Percentiles rank a stretch among this genome's conserved stretches.
Evolutionary conservation across 2,113 vertebrate genomes (phyloP).

Genomic region (Nicator chloris): DNA sequence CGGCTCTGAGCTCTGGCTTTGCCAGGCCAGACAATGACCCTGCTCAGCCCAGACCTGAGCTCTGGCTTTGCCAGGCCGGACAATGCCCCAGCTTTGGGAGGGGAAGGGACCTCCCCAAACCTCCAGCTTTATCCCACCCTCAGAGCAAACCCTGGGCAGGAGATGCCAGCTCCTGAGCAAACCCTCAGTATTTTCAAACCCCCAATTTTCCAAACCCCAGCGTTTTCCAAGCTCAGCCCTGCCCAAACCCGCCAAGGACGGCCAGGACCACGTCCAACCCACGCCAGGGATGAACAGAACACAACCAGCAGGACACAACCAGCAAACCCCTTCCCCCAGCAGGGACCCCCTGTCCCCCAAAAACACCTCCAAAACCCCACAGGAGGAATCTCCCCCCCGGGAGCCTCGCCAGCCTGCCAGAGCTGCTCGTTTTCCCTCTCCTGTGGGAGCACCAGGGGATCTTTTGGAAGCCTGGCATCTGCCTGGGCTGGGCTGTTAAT

Average conservation of each 20-base stretch:
- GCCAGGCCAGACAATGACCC: too few species aligned
- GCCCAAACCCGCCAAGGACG: accelerated
- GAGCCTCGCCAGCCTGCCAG: background rate
- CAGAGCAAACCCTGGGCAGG: background rate
- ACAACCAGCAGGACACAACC: background rate
- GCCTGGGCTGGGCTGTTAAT: slow-evolving; percentile 5
- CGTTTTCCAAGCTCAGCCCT: background rate
- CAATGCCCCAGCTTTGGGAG: too few species aligned
- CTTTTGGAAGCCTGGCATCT: slow-evolving; percentile 8
- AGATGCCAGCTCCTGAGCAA: background rate
- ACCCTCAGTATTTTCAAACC: background rate
- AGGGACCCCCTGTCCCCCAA: background rate
- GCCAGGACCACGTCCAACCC: background rate
- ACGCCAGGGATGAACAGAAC: accelerated
- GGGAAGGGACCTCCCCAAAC: too few species aligned
- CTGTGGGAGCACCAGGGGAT: background rate
- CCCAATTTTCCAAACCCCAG: background rate
- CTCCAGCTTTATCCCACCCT: background rate
- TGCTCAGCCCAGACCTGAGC: background rate
- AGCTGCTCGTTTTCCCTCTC: background rate
- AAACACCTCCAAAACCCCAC: background rate
- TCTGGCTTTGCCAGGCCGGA: background rate
- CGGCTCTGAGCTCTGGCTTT: too few species aligned
- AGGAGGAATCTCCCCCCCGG: background rate
- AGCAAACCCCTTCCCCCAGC: background rate